Conservation (phyloP, 2,797 vertebrate genomes). For the Urocyon cinereoargenteus region DNA sequence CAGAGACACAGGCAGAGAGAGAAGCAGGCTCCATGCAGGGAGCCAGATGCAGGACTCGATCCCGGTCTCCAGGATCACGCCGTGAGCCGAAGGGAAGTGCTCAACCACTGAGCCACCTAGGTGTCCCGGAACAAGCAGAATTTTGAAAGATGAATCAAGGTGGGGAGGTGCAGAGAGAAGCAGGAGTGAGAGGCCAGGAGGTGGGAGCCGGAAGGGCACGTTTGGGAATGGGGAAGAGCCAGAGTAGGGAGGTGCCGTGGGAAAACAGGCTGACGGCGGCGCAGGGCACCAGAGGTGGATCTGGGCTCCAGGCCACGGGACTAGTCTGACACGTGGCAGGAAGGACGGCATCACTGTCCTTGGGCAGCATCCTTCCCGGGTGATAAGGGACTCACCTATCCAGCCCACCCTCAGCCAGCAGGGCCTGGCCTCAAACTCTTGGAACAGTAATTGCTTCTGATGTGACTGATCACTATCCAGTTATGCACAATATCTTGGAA, state of each 20-base stretch:
- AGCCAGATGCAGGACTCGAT: no score
- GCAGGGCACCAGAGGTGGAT: not conserved
- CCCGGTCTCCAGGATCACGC: no score
- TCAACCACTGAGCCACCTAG: no score
- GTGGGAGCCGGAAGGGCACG: not conserved
- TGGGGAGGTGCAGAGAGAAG: not conserved
- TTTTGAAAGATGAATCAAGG: not conserved
- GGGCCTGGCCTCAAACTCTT: not conserved
- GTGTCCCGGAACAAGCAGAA: no score
- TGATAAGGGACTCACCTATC: not conserved
- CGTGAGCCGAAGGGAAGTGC: no score
- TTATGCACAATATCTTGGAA: not conserved
- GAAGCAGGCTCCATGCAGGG: no score
- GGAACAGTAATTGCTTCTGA: not conserved
- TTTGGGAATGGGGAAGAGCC: not conserved
- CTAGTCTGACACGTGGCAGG: accelerated
- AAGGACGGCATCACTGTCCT: not conserved
- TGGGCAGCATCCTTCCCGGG: not conserved
- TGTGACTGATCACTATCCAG: not conserved
- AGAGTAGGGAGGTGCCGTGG: accelerated
- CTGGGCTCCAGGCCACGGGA: not conserved
- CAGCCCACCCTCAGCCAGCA: not conserved
- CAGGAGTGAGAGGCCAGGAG: no score
- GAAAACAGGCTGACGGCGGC: not conserved
- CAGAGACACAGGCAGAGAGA: no score